Evolutionary conservation across 1,140 invertebrate genomes (phyloP), one percentile per base, ranked within the genome.

Genomic region (Drepana arcuata): DNA sequence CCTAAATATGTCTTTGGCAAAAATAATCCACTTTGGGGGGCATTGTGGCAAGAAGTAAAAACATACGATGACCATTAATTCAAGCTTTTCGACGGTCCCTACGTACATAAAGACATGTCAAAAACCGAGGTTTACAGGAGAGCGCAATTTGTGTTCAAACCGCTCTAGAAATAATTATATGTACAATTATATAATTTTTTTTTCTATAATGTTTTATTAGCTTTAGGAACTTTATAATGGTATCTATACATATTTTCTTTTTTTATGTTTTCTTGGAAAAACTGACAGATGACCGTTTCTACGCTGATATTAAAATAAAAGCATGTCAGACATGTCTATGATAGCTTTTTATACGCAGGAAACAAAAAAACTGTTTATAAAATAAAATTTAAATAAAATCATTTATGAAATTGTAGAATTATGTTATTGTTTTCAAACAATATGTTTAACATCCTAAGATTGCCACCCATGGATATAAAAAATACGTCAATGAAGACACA

Each of bases 221-320:
- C 2, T 29, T 30, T 38, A 29, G 26, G 26, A 23, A 29, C 27
- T 30, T 38, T 38, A 18, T 21, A 27, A 41, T 34, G 24, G 30
- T 33, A 41, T 34, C 14, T 18, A 41, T 33, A 33, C 6, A 27
- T 28, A 26, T 41, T 13, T 27, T 16, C 28, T 18, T 26, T 16
- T 41, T 41, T 33, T 27, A 33, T 41, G 14, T 29, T 34, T 28
- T 41, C 16, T 3, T 28, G 16, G 26, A 34, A 34, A 29, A 41
- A 41, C 11, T 40, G 18, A 32, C 33, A 40, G 29, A 32, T 33
- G 37, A 33, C 37, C 25, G 37, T 40, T 33, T 40, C 21, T 40
- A 40, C 37, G 21, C 9, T 33, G 30, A 32, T 26, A 32, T 40
- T 40, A 40, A 32, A 40, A 33, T 16, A 33, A 40, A 27, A 26